Base-by-base conservation (phyloP, 2,797 vertebrate genomes). In the Tauraco hartlaubi region DNA sequence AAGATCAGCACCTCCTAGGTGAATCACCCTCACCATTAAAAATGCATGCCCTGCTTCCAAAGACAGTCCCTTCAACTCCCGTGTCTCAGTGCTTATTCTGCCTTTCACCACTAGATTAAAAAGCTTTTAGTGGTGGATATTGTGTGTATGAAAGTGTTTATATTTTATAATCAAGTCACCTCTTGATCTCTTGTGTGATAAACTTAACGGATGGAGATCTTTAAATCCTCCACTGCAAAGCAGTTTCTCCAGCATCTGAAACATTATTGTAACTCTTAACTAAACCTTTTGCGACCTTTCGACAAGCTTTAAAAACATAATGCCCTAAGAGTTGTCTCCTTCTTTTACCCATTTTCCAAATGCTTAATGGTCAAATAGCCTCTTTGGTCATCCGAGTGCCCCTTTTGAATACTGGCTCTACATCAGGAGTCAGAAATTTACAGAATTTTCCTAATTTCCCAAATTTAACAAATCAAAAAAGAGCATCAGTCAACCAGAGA, bases 71-170 rank as follows among this genome's bases (percentile, higher is more conserved):
- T 94, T 84, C 56, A 51, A 41, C 58, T 74, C 29, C 62, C 58
- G 64, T 64, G n/a, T 43, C 59, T 78, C 46, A 23, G 55, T 37
- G 69, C 74, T 76, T 84, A 51, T 31, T 77, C 73, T 90, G 62
- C 55, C 74, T 94, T 92, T 87, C 77, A 69, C 59, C 43, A 69
- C 51, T 44, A 59, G 85, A 95, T 88, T 88, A 86, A 93, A 93
- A 95, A 96, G 85, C 92, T 94, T 96, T 96, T 90, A 95, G 92
- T 72, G 66, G 79, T 80, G 66, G 85, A 89, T 55, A 74, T 15
- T 18, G 33, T 78, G 0, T 68, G 29, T 74, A 63, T 69, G 41
- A 81, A 78, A 92, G 62, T 81, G 76, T 92, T 95, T 86, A 90
- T 63, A 84, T 82, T 83, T 92, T 62, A 84, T 79, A 88, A 96